Base-by-base conservation (phyloP, 2,113 vertebrate species). In the Prochilodus magdalenae region DNA sequence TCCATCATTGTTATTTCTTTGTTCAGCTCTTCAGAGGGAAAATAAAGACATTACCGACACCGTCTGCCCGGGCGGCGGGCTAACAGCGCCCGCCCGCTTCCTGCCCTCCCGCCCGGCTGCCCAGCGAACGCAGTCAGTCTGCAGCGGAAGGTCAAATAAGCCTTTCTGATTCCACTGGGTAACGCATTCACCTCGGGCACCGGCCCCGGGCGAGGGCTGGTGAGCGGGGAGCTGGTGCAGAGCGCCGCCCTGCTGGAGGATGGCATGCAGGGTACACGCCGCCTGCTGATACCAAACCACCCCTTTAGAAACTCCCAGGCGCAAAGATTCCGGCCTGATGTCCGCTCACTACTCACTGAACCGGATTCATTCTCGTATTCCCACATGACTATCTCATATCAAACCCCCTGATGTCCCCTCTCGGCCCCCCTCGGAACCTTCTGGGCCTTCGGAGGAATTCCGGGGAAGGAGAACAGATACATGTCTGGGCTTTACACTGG, bases 21-120 rank as follows among this genome's bases (percentile, higher is more conserved):
- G 82, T 88, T 90, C 84, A 84, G 84, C 87, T 89, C 79, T 87
- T 86, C 74, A 62, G 73, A 87, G 83, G 86, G 84, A 86, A 85
- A 87, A 87, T 87, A 88, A 86, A 87, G 86, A 86, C 82, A 74
- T 82, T 75, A 66, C 77, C 75, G 78, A 81, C 84, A 85, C 53
- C 1, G 47, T 84, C 80, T 83, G 44, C 62, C 47, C 67, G 26
- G 67, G 71, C 24, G 40, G 53, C 20, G 2, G 75, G 79, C 29
- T 73, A 79, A 77, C 57, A 60, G 53, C 71, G 33, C 71, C 78
- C 51, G 29, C 67, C 16, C 60, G 69, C 67, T 26, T n/a, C 30
- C 59, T 67, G 75, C 74, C 24, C 1, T 65, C 16, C 53, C 15
- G 63, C 27, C n/a, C 72, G 20, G 24, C 29, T 47, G 59, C 12